A percentile compares a stretch with the other conserved stretches of the same genome.
Evolutionary conservation across 1,140 invertebrate genomes (phyloP).

Genomic region (Planococcus citri): DNA sequence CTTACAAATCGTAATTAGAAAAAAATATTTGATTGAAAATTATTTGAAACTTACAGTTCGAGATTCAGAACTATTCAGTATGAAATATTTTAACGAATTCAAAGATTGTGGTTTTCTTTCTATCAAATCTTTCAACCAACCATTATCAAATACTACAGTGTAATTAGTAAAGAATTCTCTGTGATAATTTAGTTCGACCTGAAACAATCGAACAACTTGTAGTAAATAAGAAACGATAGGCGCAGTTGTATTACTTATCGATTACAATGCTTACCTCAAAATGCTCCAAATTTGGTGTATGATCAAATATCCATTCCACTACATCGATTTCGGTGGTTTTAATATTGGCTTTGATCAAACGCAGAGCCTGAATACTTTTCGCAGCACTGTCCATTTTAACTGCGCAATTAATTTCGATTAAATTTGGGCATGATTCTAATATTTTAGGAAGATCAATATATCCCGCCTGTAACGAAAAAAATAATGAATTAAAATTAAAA

Average conservation of each 20-base stretch:
- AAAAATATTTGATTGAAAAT: too few species aligned
- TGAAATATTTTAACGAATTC: background rate
- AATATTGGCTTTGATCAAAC: background rate
- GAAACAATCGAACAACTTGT: background rate
- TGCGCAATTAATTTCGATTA: background rate
- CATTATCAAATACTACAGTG: background rate
- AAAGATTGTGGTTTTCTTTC: background rate
- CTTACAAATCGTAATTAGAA: too few species aligned
- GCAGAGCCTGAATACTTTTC: background rate
- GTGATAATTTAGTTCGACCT: background rate
- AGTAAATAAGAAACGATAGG: background rate
- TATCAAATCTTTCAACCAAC: background rate
- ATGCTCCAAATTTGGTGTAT: slow-evolving; percentile 12
- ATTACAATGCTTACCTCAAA: background rate
- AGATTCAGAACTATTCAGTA: background rate
- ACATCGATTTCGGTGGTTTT: background rate
- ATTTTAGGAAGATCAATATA: background rate
- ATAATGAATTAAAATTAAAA: background rate
- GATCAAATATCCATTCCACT: background rate
- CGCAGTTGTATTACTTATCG: too few species aligned
- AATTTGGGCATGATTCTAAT: slow-evolving; percentile 4
- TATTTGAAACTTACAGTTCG: background rate
- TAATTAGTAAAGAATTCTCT: background rate
- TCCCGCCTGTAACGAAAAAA: background rate
- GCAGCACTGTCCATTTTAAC: background rate